A percentile compares a stretch with the other conserved stretches of the same genome.
These are phyloP conservation scores for Nebria brevicollis DNA, from an alignment of 2,888 invertebrate species.

Conservation along the genomic window DNA sequence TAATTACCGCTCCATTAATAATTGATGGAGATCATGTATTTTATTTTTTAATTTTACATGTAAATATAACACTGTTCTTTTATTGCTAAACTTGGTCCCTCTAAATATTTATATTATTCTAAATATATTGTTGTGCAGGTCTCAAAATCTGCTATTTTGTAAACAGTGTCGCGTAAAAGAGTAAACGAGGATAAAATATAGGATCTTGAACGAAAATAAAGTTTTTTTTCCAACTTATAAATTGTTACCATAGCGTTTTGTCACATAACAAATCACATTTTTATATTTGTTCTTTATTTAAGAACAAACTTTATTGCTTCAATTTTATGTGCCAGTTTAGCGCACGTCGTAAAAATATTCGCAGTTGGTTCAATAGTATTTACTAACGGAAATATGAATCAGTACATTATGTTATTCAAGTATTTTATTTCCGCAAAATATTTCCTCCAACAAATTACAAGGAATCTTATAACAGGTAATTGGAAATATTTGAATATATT, in stretches of 20 bases:
- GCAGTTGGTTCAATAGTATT: constrained; percentile 32
- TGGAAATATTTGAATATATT: too few species aligned
- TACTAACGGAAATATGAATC: constrained; percentile 22
- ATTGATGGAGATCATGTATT: too few species aligned
- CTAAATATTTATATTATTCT: not conserved
- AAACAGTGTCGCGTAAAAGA: not conserved
- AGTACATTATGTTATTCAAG: constrained; percentile 35
- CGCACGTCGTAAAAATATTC: constrained; percentile 35
- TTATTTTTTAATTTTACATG: too few species aligned
- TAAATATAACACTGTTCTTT: not conserved
- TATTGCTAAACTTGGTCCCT: not conserved
- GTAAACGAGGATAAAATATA: not conserved
- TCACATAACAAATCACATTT: constrained; percentile 26
- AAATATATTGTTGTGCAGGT: not conserved
- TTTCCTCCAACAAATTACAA: constrained; percentile 8
- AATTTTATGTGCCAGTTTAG: constrained; percentile 33
- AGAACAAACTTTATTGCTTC: constrained; percentile 32
- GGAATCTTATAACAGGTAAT: too few species aligned
- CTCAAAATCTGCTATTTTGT: not conserved
- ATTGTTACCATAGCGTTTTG: constrained; percentile 5
- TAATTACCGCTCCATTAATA: not conserved
- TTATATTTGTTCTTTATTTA: constrained; percentile 27
- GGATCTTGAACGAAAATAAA: not conserved
- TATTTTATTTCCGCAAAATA: constrained; percentile 4
- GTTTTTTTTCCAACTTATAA: not conserved